phyloP scores from a whole-genome alignment of 2,888 invertebrate genomes.

The Lacanobia wlatinum region DNA sequence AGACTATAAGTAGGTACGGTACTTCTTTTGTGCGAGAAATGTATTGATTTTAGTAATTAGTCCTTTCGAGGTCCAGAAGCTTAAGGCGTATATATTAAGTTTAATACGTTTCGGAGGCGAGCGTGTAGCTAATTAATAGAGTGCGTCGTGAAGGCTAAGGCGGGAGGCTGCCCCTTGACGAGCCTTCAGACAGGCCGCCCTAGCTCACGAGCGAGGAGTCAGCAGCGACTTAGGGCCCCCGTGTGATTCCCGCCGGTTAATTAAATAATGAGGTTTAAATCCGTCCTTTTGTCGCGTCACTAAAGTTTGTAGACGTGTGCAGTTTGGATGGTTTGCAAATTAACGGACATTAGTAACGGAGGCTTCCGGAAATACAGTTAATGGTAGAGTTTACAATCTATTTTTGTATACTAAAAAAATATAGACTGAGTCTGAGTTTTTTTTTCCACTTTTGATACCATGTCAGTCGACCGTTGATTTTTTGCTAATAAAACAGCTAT shows the following conservation, averaged over 20 bases:
- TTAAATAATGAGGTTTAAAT: conserved; percentile 86
- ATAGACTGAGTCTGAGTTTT: no score
- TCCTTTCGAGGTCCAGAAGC: conserved; percentile 30
- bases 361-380: conserved; percentile 22
- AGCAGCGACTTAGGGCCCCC: conserved; percentile 77
- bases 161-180: conserved; percentile 77
- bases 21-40: conserved; percentile 73
- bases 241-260: conserved; percentile 82
- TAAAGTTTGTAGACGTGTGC: conserved; percentile 62
- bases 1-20: conserved; percentile 76
- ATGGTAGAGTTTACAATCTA: not conserved
- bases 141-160: conserved; percentile 76
- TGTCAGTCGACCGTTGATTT: no score
- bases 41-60: conserved; percentile 83
- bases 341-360: conserved; percentile 48
- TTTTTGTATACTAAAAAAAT: not conserved
- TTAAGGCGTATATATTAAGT: conserved; percentile 47
- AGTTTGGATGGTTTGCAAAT: conserved; percentile 48
- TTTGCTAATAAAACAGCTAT: no score
- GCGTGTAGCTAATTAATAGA: conserved; percentile 84
- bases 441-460: no score
- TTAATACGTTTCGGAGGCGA: conserved; percentile 39
- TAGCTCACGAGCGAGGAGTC: conserved; percentile 68
- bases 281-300: conserved; percentile 72
- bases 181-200: conserved; percentile 80